Percentiles rank a stretch among this genome's conserved stretches.
Evolutionary conservation across 2,113 vertebrate genomes (phyloP).

Genomic region (Monopterus albus): DNA sequence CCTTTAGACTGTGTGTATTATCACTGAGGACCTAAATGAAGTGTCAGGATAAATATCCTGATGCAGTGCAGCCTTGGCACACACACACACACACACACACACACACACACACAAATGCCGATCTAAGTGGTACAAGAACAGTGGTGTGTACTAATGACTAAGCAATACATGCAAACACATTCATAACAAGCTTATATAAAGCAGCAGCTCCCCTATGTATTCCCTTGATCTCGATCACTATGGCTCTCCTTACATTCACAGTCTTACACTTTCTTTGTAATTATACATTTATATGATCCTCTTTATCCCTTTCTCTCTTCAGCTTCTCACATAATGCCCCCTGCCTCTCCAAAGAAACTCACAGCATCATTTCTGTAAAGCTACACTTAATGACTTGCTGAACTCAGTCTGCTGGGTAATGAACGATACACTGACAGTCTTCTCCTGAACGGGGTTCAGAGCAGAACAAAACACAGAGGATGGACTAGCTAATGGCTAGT

Average conservation of each 20-base stretch:
- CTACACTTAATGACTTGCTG: conserved; percentile 39
- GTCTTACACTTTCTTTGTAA: neutral
- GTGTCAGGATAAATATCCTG: conserved; percentile 29
- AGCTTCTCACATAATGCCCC: neutral
- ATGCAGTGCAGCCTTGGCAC: conserved; percentile 1
- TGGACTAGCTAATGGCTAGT: conserved; percentile 50
- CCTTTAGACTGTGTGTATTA: conserved; percentile 32
- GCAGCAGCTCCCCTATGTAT: neutral
- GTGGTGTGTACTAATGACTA: neutral
- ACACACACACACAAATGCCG: neutral
- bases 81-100: conserved; percentile 2
- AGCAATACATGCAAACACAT: conserved; percentile 12
- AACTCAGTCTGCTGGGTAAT: conserved; percentile 23
- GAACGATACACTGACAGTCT: conserved; percentile 1
- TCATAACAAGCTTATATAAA: neutral
- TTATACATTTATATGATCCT: neutral
- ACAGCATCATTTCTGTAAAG: conserved; percentile 22
- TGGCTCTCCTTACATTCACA: neutral
- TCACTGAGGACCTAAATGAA: conserved; percentile 45
- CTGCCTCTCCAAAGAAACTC: conserved; percentile 1
- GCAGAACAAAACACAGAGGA: conserved; percentile 33
- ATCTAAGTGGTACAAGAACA: neutral
- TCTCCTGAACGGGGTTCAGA: conserved; percentile 41
- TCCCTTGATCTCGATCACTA: neutral
- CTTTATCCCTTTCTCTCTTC: neutral